Conservation (phyloP, 2,113 vertebrate genomes). For the Ciconia stormi region DNA sequence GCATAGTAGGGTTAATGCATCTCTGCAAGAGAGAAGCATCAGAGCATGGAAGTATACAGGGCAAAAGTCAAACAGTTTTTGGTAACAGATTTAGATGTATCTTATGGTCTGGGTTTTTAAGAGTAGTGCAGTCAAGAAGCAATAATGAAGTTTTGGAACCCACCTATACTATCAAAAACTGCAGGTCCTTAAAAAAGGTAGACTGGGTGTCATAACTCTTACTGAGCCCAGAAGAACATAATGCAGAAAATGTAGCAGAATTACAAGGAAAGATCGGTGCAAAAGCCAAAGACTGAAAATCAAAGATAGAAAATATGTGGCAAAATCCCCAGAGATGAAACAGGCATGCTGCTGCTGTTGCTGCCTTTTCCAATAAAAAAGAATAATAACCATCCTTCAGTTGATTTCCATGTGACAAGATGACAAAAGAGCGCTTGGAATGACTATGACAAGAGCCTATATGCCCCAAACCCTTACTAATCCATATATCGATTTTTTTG, state of each 20-base stretch:
- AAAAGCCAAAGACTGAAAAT: not conserved
- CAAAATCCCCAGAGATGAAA: not conserved
- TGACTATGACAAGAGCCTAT: not conserved
- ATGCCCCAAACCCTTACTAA: constrained; percentile 1
- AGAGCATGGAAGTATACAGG: not conserved
- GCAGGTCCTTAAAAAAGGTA: not conserved
- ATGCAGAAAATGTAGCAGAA: not conserved
- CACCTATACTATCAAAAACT: not conserved
- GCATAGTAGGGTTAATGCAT: not conserved
- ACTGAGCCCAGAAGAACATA: not conserved
- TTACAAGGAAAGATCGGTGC: not conserved
- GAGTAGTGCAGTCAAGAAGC: not conserved
- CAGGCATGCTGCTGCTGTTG: not conserved
- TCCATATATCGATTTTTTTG: not conserved
- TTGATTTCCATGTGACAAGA: constrained; percentile 1
- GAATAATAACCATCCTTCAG: not conserved
- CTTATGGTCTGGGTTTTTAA: not conserved
- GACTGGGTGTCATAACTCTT: not conserved
- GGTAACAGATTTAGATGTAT: not conserved
- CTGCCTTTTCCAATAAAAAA: not conserved
- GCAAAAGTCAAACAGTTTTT: not conserved
- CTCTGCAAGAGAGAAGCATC: not conserved
- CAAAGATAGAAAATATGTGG: not conserved
- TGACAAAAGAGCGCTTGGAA: constrained; percentile 13
- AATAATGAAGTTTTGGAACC: not conserved